A percentile compares a stretch with the other conserved stretches of the same genome.
Evolutionary conservation across 2,113 vertebrate species (phyloP).

Genomic region (Diadophis punctatus): DNA sequence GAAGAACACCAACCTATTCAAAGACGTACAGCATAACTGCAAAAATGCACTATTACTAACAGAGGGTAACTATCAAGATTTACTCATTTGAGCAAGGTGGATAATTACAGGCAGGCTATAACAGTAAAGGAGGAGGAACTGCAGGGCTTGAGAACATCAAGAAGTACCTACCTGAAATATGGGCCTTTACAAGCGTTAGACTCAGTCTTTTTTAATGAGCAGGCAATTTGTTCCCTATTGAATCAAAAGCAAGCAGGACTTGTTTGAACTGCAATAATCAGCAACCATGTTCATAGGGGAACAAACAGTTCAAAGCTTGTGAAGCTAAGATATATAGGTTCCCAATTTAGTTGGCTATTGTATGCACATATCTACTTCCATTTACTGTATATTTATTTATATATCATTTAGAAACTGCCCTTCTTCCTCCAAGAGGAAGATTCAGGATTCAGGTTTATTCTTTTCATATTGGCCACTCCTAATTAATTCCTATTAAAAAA

Average conservation of each 20-base stretch:
- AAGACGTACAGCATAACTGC: neutral
- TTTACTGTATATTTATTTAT: neutral
- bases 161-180: neutral
- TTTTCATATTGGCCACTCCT: no score
- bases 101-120: neutral
- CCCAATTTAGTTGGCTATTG: neutral
- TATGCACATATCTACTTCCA: neutral
- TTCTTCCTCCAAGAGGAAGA: neutral
- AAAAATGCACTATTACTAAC: neutral
- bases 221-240: neutral
- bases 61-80: neutral
- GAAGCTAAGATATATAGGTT: neutral
- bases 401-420: neutral
- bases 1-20: neutral
- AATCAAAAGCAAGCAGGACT: neutral
- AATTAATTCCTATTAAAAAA: no score
- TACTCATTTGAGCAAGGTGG: neutral
- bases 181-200: neutral
- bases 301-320: neutral
- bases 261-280: neutral
- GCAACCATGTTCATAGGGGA: neutral
- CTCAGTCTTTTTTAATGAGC: neutral
- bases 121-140: neutral
- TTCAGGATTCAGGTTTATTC: no score
- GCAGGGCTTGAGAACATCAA: neutral